Conservation (phyloP, 1,140 invertebrate genomes). For the Galleria mellonella region DNA sequence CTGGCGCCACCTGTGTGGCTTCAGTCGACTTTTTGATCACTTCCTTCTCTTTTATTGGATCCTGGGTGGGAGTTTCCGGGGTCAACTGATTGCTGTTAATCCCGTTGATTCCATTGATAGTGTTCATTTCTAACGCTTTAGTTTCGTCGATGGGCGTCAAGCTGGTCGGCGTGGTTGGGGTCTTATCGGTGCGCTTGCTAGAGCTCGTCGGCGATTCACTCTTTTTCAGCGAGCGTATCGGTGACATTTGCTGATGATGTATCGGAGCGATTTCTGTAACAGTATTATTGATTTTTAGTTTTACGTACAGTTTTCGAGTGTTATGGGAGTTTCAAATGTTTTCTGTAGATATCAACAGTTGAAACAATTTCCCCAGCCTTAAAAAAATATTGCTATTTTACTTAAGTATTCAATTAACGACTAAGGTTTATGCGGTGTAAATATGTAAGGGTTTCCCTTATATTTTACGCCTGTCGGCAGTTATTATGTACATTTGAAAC, state of each 20-base stretch:
- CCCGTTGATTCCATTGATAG: conserved; percentile 54
- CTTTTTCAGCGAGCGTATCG: conserved; percentile 66
- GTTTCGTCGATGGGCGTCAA: conserved; percentile 71
- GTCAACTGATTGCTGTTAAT: conserved; percentile 58
- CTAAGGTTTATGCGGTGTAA: too few relatives aligned
- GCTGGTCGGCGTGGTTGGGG: conserved; percentile 67
- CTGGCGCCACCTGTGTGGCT: conserved; percentile 64
- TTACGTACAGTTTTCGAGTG: background rate
- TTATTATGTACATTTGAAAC: conserved; percentile 5
- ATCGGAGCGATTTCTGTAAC: conserved; percentile 73
- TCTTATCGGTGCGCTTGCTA: conserved; percentile 67
- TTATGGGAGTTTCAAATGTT: conserved; percentile 32
- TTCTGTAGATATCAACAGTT: too few relatives aligned
- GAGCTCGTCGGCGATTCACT: conserved; percentile 65
- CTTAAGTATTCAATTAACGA: too few relatives aligned
- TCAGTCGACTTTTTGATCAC: conserved; percentile 62
- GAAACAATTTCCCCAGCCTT: too few relatives aligned
- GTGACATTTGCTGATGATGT: conserved; percentile 70
- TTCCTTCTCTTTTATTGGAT: conserved; percentile 49
- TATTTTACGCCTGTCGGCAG: too few relatives aligned
- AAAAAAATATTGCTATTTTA: too few relatives aligned
- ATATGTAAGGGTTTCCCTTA: too few relatives aligned
- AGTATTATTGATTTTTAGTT: conserved; percentile 21
- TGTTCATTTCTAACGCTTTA: conserved; percentile 65
- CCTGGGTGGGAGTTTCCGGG: conserved; percentile 56